Evolutionary conservation across 2,888 invertebrate species (phyloP).

Genomic region (Rhimphoctona megacephalus): DNA sequence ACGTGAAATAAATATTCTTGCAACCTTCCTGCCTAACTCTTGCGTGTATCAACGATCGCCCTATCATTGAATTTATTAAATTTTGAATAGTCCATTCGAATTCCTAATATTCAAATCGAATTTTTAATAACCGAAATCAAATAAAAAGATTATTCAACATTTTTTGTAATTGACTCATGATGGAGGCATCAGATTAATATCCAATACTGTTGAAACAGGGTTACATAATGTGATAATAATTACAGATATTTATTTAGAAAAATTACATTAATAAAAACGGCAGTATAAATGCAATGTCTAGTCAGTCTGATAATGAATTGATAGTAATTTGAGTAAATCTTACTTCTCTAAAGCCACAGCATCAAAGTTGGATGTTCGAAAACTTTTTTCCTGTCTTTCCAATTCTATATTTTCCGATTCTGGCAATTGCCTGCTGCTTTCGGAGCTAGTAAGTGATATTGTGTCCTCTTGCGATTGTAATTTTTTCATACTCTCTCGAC

Average conservation of each 20-base stretch:
- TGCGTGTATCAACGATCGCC: not conserved
- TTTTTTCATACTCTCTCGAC: conserved; percentile 79
- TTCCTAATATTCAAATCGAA: not conserved
- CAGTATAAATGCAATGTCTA: not conserved
- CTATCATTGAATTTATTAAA: not conserved
- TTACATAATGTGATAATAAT: not conserved
- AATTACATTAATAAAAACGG: not conserved
- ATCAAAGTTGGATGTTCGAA: conserved; percentile 75
- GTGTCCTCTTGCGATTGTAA: conserved; percentile 82
- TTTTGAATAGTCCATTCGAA: not conserved
- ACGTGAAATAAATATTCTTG: not conserved
- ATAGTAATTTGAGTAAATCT: not conserved
- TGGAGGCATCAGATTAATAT: not conserved
- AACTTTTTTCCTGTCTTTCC: conserved; percentile 73
- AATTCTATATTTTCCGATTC: conserved; percentile 70
- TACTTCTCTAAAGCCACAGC: conserved; percentile 76
- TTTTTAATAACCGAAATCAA: not conserved
- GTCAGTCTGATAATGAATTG: not conserved
- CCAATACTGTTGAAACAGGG: too few relatives aligned
- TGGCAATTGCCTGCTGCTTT: conserved; percentile 70
- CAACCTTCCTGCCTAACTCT: not conserved
- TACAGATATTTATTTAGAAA: not conserved
- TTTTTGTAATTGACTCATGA: too few relatives aligned
- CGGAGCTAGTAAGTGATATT: conserved; percentile 76
- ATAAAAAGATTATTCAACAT: not conserved